Base-by-base conservation (phyloP, 2,797 vertebrate genomes). In the Tragopan temminckii region DNA sequence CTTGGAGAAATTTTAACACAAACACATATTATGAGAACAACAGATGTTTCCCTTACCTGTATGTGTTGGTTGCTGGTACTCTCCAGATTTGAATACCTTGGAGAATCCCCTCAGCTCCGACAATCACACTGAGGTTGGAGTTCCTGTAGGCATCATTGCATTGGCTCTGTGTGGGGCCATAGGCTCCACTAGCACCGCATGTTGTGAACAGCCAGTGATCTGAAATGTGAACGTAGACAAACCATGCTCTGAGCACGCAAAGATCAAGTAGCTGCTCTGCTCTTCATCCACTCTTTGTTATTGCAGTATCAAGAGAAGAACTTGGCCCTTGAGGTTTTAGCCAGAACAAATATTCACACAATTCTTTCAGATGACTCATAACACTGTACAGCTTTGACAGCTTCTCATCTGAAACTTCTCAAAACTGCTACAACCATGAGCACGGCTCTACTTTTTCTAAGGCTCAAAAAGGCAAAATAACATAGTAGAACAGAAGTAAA, bases 51-150 rank as follows among this genome's bases (percentile, higher is more conserved):
- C 72, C 92, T 85, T 95, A 99, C 99, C 99, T 99, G 98, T 99
- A 99, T 13, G 97, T 98, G 97, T 98, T 98, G 11, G 98, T 99
- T 97, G 99, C 99, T n/a, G 98, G 99, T 64, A 99, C 98, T 90
- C 96, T 98, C 99, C 99, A 99, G 96, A 98, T 98, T 94, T 99
- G 99, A 92, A 99, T 96, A 78, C 99, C 99, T 95, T 98, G 98
- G 96, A 99, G 98, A 66, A 98, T 97, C 52, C 99, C 98, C 80
- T 98, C 98, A 53, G 98, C 98, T 74, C 98, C 98, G 11, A 99
- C 98, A 11, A 98, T 97, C 97, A 99, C 99, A 29, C 98, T 99
- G 96, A 99, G 97, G 93, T 99, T 99, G 96, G 97, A 98, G 93
- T 97, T 98, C 91, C 98, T 98, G 96, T 99, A 99, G 95, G 98